Evolutionary conservation across 2,888 invertebrate genomes (phyloP).

Genomic region (Limnephilus lunatus): DNA sequence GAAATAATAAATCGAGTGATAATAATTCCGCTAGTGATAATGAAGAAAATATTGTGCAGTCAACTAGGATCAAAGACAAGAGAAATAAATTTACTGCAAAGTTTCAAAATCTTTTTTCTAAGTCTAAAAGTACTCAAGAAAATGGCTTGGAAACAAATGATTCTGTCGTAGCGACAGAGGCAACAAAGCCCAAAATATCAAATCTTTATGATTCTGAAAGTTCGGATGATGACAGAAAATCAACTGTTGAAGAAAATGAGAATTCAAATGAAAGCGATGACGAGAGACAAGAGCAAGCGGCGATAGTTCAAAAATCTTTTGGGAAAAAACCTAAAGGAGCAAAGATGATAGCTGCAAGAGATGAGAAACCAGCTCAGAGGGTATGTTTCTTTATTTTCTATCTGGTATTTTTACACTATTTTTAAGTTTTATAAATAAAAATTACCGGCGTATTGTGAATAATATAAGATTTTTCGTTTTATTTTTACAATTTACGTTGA

Average conservation of each 20-base stretch:
- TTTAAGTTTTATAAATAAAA: too few relatives aligned
- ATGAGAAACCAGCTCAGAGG: conserved; percentile 66
- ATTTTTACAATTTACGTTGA: not conserved
- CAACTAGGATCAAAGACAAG: conserved; percentile 71
- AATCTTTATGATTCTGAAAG: conserved; percentile 79
- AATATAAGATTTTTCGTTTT: not conserved
- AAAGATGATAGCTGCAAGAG: conserved; percentile 62
- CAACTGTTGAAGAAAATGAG: not conserved
- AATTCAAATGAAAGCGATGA: not conserved
- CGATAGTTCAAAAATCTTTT: not conserved
- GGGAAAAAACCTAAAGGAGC: not conserved
- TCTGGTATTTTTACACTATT: not conserved
- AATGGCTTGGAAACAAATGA: conserved; percentile 66
- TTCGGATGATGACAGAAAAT: conserved; percentile 72
- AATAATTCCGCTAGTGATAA: conserved; percentile 30
- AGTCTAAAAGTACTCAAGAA: conserved; percentile 66
- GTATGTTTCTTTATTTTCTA: conserved; percentile 27
- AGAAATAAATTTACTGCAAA: conserved; percentile 71
- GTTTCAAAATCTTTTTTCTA: conserved; percentile 70
- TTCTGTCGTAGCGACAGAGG: conserved; percentile 48
- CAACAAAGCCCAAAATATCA: conserved; percentile 68
- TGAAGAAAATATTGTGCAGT: conserved; percentile 69
- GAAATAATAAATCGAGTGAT: not conserved
- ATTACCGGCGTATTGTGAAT: not conserved
- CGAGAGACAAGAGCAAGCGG: not conserved